Evolutionary conservation across 2,113 vertebrate species (phyloP).

Genomic region (Zingel zingel): DNA sequence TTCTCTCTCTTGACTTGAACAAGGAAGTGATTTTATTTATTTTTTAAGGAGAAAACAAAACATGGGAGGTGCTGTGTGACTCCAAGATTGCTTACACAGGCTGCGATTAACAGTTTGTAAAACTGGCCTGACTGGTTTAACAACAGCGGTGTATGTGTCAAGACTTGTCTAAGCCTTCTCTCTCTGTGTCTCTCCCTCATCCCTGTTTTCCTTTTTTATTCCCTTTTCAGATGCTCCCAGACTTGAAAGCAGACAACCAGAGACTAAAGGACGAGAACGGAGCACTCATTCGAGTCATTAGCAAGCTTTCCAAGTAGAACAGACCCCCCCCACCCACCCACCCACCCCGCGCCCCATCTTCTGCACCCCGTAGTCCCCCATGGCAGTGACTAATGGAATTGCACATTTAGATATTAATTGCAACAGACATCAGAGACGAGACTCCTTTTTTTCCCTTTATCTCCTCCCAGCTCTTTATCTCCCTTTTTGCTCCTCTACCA

Average conservation of each 20-base stretch:
- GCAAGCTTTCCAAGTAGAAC: constrained; percentile 83
- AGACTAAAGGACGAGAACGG: constrained; percentile 99
- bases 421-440: constrained; percentile 84
- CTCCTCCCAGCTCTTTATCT: constrained; percentile 20
- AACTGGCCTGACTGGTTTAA: constrained; percentile 47
- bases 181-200: not conserved
- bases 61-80: constrained; percentile 59
- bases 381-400: constrained; percentile 90
- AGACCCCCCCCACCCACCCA: constrained; percentile 3
- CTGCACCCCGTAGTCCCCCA: constrained; percentile 64
- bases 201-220: constrained; percentile 25
- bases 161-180: constrained; percentile 52
- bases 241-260: constrained; percentile 99
- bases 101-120: constrained; percentile 66
- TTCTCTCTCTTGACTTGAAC: constrained; percentile 22
- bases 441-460: constrained; percentile 42
- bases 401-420: constrained; percentile 91
- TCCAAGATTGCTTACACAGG: constrained; percentile 41
- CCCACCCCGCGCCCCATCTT: constrained; percentile 34
- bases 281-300: constrained; percentile 82
- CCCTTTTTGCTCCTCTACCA: constrained; percentile 29
- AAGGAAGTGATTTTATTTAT: constrained; percentile 7
- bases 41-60: not conserved
- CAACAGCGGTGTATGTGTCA: not conserved
- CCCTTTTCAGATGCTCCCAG: constrained; percentile 94